Evolutionary conservation across 2,113 vertebrate species (phyloP).

Genomic region (Bujurquina vittata): DNA sequence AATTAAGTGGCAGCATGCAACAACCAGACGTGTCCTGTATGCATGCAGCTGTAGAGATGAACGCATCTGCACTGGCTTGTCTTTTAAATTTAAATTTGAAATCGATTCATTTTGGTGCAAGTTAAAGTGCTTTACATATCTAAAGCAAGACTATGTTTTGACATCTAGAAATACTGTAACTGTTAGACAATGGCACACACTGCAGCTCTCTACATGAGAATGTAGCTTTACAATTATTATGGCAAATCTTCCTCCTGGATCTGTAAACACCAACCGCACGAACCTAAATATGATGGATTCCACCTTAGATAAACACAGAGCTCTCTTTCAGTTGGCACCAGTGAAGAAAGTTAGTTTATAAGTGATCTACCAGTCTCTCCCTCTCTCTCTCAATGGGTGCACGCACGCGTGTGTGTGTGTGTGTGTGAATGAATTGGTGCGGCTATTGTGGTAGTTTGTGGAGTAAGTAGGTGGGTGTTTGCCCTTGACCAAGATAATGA

Average conservation of each 20-base stretch:
- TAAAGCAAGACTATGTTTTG: background rate
- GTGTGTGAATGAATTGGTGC: slow-evolving; percentile 45
- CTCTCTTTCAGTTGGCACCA: background rate
- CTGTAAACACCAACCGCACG: background rate
- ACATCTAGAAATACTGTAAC: background rate
- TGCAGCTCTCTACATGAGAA: background rate
- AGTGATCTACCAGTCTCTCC: background rate
- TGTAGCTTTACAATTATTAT: background rate
- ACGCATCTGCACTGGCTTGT: background rate
- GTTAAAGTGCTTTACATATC: background rate
- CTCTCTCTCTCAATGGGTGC: background rate
- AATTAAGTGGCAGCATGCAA: slow-evolving; percentile 19
- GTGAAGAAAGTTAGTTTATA: background rate
- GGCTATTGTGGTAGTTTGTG: slow-evolving; percentile 38
- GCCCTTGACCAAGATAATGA: slow-evolving; percentile 71
- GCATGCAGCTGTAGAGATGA: background rate
- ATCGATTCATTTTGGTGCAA: background rate
- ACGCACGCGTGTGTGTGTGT: background rate
- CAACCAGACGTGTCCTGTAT: background rate
- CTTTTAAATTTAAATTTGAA: slow-evolving; percentile 11
- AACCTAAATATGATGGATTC: background rate
- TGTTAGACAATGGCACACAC: background rate
- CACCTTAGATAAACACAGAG: background rate
- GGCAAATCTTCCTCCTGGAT: background rate
- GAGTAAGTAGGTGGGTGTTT: slow-evolving; percentile 41